phyloP scores from a whole-genome alignment of 2,113 vertebrate species.

The Onychorhynchus coronatus region DNA sequence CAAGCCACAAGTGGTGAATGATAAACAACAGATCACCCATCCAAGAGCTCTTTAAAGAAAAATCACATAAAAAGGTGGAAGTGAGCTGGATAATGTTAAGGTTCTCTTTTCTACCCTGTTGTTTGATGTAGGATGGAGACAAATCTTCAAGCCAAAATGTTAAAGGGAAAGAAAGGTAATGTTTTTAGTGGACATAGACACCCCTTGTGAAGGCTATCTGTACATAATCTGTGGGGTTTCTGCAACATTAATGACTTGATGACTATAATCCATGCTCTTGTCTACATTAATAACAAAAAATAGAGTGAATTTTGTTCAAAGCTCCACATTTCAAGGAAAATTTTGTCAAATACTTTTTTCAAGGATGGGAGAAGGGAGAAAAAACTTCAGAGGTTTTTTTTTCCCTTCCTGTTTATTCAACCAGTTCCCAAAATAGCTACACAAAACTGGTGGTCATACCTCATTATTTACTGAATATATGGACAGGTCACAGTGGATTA shows the following conservation, averaged over 20 bases:
- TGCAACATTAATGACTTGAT: background rate
- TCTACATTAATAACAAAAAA: background rate
- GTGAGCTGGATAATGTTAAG: background rate
- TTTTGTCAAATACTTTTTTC: background rate
- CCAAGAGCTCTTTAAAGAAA: conserved; percentile 2
- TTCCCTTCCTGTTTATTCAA: background rate
- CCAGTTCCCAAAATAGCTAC: background rate
- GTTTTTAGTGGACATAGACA: background rate
- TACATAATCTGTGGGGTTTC: background rate
- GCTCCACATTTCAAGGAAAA: background rate
- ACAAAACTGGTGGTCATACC: background rate
- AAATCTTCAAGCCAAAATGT: background rate
- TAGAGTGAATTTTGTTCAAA: background rate
- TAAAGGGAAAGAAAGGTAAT: background rate
- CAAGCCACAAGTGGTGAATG: background rate
- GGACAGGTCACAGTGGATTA: background rate
- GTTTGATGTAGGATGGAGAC: background rate
- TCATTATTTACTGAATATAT: background rate
- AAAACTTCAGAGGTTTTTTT: background rate
- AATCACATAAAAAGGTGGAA: conserved; percentile 37
- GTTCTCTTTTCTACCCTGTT: background rate
- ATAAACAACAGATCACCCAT: background rate
- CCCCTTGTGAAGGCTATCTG: background rate
- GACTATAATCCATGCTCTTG: background rate
- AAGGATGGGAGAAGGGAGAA: background rate